Base-by-base conservation (phyloP, 2,888 invertebrate genomes). In the Drosophila pseudotalamancana region DNA sequence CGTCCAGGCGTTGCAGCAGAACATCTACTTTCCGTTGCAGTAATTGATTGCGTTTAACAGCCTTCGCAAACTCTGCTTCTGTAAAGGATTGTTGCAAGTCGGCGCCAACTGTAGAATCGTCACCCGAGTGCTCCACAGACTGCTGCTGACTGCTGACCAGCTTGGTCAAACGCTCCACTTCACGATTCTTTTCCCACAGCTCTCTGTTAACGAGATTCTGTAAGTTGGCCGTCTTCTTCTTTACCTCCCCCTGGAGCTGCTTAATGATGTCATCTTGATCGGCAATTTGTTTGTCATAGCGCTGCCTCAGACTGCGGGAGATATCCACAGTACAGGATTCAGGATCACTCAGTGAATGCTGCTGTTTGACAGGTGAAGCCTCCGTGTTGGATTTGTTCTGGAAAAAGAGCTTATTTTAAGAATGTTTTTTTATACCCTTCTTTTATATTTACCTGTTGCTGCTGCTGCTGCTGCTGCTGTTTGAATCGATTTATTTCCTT, bases 101-200 rank as follows among this genome's bases (percentile, higher is more conserved):
- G 5, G 59, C 72, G 9, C 39, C 53, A 27, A 31, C n/a, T 8
- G 40, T 34, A 0, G 76, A 59, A 29, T 85, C 86, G 6, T 72
- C 79, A 4, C 59, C 62, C 3, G 68, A 65, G 54, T 71, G n/a
- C 54, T 75, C 37, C 45, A 66, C 9, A 60, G 50, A n/a, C 1
- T 46, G 46, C 19, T 62, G 45, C n/a, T 59, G 71, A 31, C 27
- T 43, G 43, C 77, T 81, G 11, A 90, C 46, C 27, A 91, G 49
- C 65, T 91, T 89, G 6, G 89, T 90, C 29, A 94, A 87, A 37
- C 92, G 92, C 75, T 93, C 93, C 35, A 93, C 93, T 81, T 93
- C 92, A 11, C 92, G 91, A 84, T 93, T 93, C 80, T 93, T 93
- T 60, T 93, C 92, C 93, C 93, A 93, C 34, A 93, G 88, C 77